Base-by-base conservation (phyloP, 1,140 invertebrate genomes). In the Penaeus chinensis region DNA sequence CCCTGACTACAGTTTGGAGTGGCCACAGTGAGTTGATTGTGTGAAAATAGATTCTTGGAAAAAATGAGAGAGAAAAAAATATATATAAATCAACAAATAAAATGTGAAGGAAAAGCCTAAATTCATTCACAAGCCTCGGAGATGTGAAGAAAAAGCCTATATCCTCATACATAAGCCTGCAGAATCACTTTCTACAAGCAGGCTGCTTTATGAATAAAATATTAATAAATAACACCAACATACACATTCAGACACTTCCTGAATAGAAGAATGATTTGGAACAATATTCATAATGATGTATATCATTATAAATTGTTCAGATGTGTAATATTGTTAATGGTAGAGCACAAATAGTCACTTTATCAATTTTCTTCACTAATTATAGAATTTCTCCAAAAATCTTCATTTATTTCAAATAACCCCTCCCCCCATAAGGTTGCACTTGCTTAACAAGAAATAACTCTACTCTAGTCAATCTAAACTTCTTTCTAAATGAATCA, bases 401-500 rank as follows among this genome's bases (percentile, higher is more conserved):
- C 54, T 54, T 54, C 54, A 54, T 54, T 54, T 54, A 54, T 54
- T 54, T 54, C 54, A 54, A 54, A 54, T 54, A 54, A 8, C 54
- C 54, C 54, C 54, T 37, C 69, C 71, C 54, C 61, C 69, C 71
- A 63, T 54, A 63, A 65, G 74, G 80, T 87, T 82, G 80, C 86
- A 83, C 86, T 87, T 87, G 81, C 81, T 82, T 63, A 65, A 87
- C 79, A 77, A 54, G 37, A 82, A 87, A 76, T 77, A 87, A 87
- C 66, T 76, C 80, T 87, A 87, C 42, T 71, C 78, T 82, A 87
- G 61, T 82, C 85, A 87, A 78, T 85, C 84, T 85, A 85, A 61
- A 82, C 47, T 82, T 82, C 63, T 87, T 69, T 87, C 85, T 87
- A 87, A 78, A 32, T 74, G 79, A 87, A 87, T 87, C 85, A 87